A percentile compares a stretch with the other conserved stretches of the same genome.
These are phyloP conservation scores for Neoitamus cyanurus DNA, from an alignment of 2,888 invertebrate genomes.

Conservation along the genomic window DNA sequence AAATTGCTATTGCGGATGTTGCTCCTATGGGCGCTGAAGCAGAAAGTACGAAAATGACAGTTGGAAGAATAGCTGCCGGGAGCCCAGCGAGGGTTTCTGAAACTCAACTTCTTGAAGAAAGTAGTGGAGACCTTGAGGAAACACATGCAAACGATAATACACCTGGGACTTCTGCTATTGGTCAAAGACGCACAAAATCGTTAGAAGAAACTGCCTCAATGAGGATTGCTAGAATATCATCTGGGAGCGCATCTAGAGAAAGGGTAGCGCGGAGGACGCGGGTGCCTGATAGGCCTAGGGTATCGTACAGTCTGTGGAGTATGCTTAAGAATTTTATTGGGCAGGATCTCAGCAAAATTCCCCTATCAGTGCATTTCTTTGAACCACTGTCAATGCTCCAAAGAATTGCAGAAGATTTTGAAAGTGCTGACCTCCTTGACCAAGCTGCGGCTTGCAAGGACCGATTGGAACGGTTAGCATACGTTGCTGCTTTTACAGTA, in stretches of 20 bases:
- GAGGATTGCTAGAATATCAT: background rate
- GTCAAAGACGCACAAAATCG: no score
- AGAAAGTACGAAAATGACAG: no score
- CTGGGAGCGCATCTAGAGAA: background rate
- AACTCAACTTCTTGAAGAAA: no score
- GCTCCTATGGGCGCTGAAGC: no score
- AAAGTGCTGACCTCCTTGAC: slow-evolving; percentile 91
- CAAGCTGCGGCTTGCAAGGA: slow-evolving; percentile 83
- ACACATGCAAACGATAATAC: no score
- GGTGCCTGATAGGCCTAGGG: slow-evolving; percentile 91
- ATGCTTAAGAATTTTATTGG: slow-evolving; percentile 99
- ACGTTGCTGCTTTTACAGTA: slow-evolving; percentile 94
- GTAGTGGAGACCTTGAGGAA: no score
- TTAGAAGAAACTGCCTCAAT: no score
- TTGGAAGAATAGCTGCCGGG: no score
- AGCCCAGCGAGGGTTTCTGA: no score
- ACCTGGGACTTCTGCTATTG: no score
- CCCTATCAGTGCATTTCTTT: slow-evolving; percentile 97
- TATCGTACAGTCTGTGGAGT: slow-evolving; percentile 91
- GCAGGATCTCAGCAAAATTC: slow-evolving; percentile 95
- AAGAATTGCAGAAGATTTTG: slow-evolving; percentile 91
- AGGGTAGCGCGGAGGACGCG: slow-evolving; percentile 71
- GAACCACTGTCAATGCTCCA: slow-evolving; percentile 97
- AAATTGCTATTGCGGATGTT: no score
- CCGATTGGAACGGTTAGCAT: slow-evolving; percentile 88